phyloP scores from a whole-genome alignment of 2,888 invertebrate genomes.

The Athalia circularis region DNA sequence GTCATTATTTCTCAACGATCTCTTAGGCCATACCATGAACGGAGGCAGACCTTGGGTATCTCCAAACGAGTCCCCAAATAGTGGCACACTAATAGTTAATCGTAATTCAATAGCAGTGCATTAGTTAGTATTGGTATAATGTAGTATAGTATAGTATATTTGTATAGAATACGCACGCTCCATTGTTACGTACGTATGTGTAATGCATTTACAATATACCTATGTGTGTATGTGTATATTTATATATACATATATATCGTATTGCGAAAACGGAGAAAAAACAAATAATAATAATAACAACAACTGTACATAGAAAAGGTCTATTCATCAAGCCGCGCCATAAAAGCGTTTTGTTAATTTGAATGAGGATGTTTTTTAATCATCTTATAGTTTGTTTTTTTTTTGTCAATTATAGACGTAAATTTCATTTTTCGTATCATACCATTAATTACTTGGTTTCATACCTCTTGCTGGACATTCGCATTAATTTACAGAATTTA shows the following conservation, averaged over 20 bases:
- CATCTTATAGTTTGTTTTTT: background rate
- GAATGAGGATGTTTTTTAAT: background rate
- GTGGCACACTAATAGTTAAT: constrained; percentile 35
- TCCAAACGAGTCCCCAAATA: constrained; percentile 16
- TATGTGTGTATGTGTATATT: background rate
- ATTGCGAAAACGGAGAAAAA: background rate
- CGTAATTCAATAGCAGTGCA: constrained; percentile 41
- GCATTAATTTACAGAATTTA: no score
- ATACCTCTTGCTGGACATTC: no score
- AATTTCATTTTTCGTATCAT: background rate
- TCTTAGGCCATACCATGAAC: background rate
- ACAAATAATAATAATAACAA: constrained; percentile 6
- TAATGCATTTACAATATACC: background rate
- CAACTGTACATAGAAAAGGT: constrained; percentile 32
- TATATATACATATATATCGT: constrained; percentile 6
- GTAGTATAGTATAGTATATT: constrained; percentile 3
- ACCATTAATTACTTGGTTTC: no score
- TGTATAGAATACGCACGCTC: constrained; percentile 28
- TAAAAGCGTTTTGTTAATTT: constrained; percentile 32
- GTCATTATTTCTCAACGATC: constrained; percentile 26
- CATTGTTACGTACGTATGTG: constrained; percentile 8
- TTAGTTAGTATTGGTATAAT: constrained; percentile 4
- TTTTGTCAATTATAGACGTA: background rate
- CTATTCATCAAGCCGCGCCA: constrained; percentile 21
- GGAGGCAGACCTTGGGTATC: background rate